These are phyloP conservation scores for Diploscapter pachys DNA, from an alignment of 1,140 invertebrate genomes.

Conservation along the genomic window DNA sequence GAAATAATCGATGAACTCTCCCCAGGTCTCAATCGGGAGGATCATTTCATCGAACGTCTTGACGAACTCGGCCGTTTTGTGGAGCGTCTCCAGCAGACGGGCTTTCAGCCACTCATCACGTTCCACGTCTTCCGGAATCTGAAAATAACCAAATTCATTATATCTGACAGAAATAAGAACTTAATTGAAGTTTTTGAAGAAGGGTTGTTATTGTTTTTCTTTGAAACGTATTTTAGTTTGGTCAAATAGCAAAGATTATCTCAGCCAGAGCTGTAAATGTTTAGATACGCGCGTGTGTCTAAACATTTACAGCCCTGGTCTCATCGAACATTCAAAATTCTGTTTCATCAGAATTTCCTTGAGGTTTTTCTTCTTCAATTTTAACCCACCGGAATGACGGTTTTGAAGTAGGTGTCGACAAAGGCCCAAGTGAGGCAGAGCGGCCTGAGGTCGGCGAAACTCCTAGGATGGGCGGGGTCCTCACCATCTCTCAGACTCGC, in stretches of 20 bases:
- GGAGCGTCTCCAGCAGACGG: conserved; percentile 19
- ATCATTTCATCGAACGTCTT: conserved; percentile 13
- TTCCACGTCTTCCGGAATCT: conserved; percentile 28
- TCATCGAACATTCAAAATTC: too few species aligned
- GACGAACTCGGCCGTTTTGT: conserved; percentile 21
- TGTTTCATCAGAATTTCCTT: too few species aligned
- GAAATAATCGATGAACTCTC: too few species aligned
- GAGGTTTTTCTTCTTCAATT: neutral
- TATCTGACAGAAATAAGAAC: too few species aligned
- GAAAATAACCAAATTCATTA: neutral
- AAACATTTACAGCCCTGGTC: too few species aligned
- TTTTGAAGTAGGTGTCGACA: conserved; percentile 33
- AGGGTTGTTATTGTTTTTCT: too few species aligned
- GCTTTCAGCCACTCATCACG: conserved; percentile 21
- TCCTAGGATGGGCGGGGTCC: neutral
- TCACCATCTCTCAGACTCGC: conserved; percentile 5
- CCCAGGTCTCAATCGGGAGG: too few species aligned
- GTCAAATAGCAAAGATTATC: too few species aligned
- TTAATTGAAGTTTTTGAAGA: too few species aligned
- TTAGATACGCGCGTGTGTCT: too few species aligned
- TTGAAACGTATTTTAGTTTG: too few species aligned
- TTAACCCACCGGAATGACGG: conserved; percentile 25
- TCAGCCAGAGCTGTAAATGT: too few species aligned
- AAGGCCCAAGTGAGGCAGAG: conserved; percentile 24
- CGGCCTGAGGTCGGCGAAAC: conserved; percentile 2